These are phyloP conservation scores for Pseudococcus jackbeardsleyi DNA, from an alignment of 2,888 invertebrate genomes.

Conservation along the genomic window DNA sequence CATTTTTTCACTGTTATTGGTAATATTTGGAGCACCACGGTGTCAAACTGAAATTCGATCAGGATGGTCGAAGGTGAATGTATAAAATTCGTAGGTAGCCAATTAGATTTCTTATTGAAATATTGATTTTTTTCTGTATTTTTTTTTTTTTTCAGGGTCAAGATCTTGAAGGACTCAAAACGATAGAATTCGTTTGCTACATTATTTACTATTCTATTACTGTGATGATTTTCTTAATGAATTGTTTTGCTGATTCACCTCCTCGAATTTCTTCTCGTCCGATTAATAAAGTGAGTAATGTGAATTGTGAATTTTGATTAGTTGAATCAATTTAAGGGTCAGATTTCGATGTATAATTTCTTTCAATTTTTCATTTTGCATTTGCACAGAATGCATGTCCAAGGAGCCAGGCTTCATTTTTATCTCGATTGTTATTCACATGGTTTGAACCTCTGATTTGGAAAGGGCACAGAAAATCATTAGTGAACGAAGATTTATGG, in stretches of 20 bases:
- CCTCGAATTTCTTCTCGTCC: conserved; percentile 70
- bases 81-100: too few relatives aligned
- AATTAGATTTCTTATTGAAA: too few relatives aligned
- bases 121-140: too few relatives aligned
- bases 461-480: conserved; percentile 85
- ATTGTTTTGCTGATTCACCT: conserved; percentile 84
- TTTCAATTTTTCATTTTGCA: too few relatives aligned
- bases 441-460: conserved; percentile 93
- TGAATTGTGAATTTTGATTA: too few relatives aligned
- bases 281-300: too few relatives aligned
- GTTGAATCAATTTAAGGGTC: too few relatives aligned
- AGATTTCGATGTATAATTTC: too few relatives aligned
- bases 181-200: conserved; percentile 78
- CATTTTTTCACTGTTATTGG: conserved; percentile 88
- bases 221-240: conserved; percentile 79
- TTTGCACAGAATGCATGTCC: conserved; percentile 84
- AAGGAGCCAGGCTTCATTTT: conserved; percentile 86
- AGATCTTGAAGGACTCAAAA: conserved; percentile 66
- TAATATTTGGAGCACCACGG: conserved; percentile 80
- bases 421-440: conserved; percentile 86
- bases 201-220: conserved; percentile 84
- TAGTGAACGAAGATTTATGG: conserved; percentile 91
- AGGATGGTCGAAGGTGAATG: neutral
- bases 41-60: conserved; percentile 72
- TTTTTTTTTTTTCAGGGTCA: conserved; percentile 67